phyloP scores from a whole-genome alignment of 2,888 invertebrate species.

The Erynnis tages region DNA sequence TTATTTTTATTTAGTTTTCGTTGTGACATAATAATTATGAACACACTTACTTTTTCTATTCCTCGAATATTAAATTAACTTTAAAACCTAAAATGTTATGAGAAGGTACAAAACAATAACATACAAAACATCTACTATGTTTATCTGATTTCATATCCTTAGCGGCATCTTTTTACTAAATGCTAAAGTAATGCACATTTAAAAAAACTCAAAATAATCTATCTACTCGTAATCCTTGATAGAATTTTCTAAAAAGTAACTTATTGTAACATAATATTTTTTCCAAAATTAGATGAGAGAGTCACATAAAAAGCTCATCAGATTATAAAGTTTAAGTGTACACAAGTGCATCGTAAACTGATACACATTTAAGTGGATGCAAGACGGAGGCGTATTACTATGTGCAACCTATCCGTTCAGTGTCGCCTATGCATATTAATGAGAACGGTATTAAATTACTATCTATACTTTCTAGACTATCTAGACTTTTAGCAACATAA shows the following conservation, averaged over 20 bases:
- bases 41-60: too few species aligned
- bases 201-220: too few species aligned
- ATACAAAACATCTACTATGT: too few species aligned
- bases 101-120: too few species aligned
- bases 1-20: too few species aligned
- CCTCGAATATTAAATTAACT: too few species aligned
- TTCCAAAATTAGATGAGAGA: not conserved
- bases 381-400: conserved; percentile 40
- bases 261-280: not conserved
- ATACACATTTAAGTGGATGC: conserved; percentile 35
- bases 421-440: conserved; percentile 65
- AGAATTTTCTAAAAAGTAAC: not conserved
- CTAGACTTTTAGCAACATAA: conserved; percentile 3
- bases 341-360: conserved; percentile 26
- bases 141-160: too few species aligned
- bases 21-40: too few species aligned
- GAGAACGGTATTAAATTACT: conserved; percentile 33
- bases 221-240: too few species aligned
- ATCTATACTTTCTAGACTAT: conserved; percentile 15
- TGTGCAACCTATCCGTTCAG: conserved; percentile 51
- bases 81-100: too few species aligned
- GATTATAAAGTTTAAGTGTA: conserved; percentile 13
- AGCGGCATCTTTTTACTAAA: too few species aligned
- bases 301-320: conserved; percentile 9
- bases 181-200: too few species aligned